A percentile compares a stretch with the other conserved stretches of the same genome.
phyloP scores from a whole-genome alignment of 2,113 vertebrate genomes.

The Pycnonotus jocosus region DNA sequence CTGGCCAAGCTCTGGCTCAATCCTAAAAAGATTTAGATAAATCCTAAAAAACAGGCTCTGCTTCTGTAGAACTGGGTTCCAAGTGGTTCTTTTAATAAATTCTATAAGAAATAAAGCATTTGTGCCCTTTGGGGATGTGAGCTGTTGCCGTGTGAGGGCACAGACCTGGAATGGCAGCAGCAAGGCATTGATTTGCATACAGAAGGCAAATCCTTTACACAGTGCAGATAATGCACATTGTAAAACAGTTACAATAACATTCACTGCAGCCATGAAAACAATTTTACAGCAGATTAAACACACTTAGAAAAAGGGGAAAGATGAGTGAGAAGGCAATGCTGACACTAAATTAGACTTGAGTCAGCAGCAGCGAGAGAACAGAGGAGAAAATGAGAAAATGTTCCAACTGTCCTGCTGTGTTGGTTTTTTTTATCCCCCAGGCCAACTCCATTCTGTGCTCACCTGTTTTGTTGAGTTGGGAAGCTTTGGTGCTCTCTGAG shows the following conservation, averaged over 20 bases:
- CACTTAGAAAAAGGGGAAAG: slow-evolving; percentile 48
- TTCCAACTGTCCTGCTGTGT: not conserved
- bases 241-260: slow-evolving; percentile 62
- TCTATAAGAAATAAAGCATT: not conserved
- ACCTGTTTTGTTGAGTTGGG: not conserved
- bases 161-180: not conserved
- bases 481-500: not conserved
- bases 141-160: not conserved
- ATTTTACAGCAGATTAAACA: slow-evolving; percentile 75
- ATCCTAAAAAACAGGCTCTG: too few species aligned
- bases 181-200: slow-evolving; percentile 33
- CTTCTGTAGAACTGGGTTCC: not conserved
- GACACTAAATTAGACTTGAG: slow-evolving; percentile 46
- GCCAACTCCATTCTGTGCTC: not conserved
- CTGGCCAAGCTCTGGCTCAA: not conserved
- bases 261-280: slow-evolving; percentile 61
- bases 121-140: not conserved
- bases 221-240: slow-evolving; percentile 46
- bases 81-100: not conserved
- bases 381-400: not conserved
- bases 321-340: slow-evolving; percentile 28
- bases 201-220: slow-evolving; percentile 40
- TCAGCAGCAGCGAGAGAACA: not conserved
- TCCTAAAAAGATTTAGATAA: not conserved
- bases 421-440: not conserved